These are phyloP conservation scores for Steromphala cineraria DNA, from an alignment of 2,888 invertebrate genomes.

Conservation along the genomic window DNA sequence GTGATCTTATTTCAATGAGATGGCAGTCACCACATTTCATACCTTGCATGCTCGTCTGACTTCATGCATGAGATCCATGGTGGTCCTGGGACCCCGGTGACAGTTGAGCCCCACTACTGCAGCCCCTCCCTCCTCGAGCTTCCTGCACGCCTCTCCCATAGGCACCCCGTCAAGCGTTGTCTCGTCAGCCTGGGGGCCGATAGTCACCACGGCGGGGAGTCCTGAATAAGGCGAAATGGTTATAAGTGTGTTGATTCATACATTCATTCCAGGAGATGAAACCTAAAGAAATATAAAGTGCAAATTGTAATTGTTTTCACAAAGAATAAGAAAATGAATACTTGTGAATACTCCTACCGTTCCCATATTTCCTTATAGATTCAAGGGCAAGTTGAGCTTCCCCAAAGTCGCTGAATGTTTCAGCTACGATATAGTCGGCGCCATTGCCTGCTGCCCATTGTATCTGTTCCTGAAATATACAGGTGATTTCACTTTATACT, in stretches of 20 bases:
- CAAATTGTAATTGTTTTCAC: too few species aligned
- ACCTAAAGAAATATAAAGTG: too few species aligned
- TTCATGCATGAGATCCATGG: constrained; percentile 41
- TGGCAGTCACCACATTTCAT: too few species aligned
- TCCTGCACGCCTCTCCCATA: constrained; percentile 54
- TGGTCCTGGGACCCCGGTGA: constrained; percentile 59
- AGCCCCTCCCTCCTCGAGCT: constrained; percentile 66
- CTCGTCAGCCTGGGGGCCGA: constrained; percentile 50
- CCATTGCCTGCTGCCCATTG: constrained; percentile 66
- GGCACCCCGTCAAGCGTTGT: constrained; percentile 45
- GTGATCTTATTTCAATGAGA: too few species aligned
- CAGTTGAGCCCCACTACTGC: constrained; percentile 72
- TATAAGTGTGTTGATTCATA: too few species aligned
- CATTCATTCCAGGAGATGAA: too few species aligned
- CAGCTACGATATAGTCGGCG: constrained; percentile 68
- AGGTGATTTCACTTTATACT: neutral
- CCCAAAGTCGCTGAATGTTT: constrained; percentile 56
- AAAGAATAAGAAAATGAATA: too few species aligned
- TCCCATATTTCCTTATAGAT: constrained; percentile 42
- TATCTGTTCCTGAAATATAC: constrained; percentile 59
- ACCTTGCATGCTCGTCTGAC: constrained; percentile 43
- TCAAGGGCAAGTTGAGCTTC: constrained; percentile 66
- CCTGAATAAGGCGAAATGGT: constrained; percentile 40
- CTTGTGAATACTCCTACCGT: constrained; percentile 39
- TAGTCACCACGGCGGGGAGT: constrained; percentile 47